A percentile compares a stretch with the other conserved stretches of the same genome.
Conservation (phyloP, 2,888 invertebrate genomes). For the Osmoderma eremita region DNA sequence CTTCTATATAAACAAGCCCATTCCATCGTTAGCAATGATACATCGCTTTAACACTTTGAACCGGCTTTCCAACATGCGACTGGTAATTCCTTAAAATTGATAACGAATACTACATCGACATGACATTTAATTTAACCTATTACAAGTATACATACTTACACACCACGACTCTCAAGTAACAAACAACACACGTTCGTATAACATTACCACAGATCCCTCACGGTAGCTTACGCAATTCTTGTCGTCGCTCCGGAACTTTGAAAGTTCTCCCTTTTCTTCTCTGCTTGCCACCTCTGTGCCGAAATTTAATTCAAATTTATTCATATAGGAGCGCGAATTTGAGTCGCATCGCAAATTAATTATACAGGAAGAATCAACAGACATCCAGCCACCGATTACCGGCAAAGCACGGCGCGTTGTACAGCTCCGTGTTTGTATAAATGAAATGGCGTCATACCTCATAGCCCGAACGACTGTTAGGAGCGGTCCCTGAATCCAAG, state of each 20-base stretch:
- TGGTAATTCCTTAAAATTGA: too few species aligned
- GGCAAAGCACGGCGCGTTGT: conserved; percentile 29
- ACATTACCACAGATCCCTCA: not conserved
- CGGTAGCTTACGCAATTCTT: not conserved
- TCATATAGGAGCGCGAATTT: conserved; percentile 31
- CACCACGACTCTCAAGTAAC: conserved; percentile 11
- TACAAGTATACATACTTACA: too few species aligned
- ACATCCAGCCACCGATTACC: conserved; percentile 39
- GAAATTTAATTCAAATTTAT: conserved; percentile 38
- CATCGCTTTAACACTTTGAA: too few species aligned
- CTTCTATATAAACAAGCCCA: too few species aligned
- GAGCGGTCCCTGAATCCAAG: conserved; percentile 61
- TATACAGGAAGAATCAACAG: conserved; percentile 51
- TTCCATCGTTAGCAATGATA: too few species aligned
- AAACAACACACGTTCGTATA: conserved; percentile 3
- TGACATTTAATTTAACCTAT: conserved; percentile 18
- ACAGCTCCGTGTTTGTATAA: conserved; percentile 63
- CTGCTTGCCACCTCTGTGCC: not conserved
- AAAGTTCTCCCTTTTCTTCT: conserved; percentile 9
- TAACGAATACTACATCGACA: too few species aligned
- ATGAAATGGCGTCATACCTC: conserved; percentile 65
- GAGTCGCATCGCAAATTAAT: conserved; percentile 47
- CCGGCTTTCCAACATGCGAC: too few species aligned
- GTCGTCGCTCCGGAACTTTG: not conserved
- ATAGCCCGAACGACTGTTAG: conserved; percentile 63